Evolutionary conservation across 1,140 invertebrate species (phyloP), one percentile per base, ranked within the genome.

Genomic region (Vollenhovia emeryi): DNA sequence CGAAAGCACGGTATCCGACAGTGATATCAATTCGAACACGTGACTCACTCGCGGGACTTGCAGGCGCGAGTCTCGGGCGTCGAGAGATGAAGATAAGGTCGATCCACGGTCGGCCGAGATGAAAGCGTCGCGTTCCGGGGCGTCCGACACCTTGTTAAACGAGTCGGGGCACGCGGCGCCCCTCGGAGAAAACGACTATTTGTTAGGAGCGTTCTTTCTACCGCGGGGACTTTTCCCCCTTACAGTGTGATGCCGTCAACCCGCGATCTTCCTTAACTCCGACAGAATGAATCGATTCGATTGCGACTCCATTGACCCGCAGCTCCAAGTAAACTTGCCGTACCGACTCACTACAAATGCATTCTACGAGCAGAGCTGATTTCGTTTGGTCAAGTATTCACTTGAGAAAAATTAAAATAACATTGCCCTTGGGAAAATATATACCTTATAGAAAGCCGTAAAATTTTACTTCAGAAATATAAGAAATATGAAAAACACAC

Each of bases 61-160:
- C 50, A 33, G 21, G 33, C 50, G 69, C 84, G 90, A 92, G 90
- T 87, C 86, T 86, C 86, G 59, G 89, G 89, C 90, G 90, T 89
- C 69, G 87, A 92, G 87, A 92, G 93, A 94, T 93, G 89, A 93
- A 94, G 92, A 94, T 93, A 92, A 93, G 93, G 91, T 93, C 90
- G 92, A 93, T 91, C 91, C 86, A 89, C 76, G 80, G 92, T 92
- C 93, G 93, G 93, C 82, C 79, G 88, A 94, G 93, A 93, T 94
- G 93, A 94, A 94, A 93, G 93, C 90, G 62, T 76, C 86, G 90
- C 90, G 82, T 93, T 93, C 92, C 90, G 92, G 89, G 89, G 92
- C 90, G 92, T 92, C 92, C 93, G 91, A 94, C 93, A 93, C 93
- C 93, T 94, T 94, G 93, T 94, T 94, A 93, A 92, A 94, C 92